A percentile compares a stretch with the other conserved stretches of the same genome.
These are phyloP conservation scores for Sceliomorpha sp. DNA, from an alignment of 2,888 invertebrate genomes.

Conservation along the genomic window DNA sequence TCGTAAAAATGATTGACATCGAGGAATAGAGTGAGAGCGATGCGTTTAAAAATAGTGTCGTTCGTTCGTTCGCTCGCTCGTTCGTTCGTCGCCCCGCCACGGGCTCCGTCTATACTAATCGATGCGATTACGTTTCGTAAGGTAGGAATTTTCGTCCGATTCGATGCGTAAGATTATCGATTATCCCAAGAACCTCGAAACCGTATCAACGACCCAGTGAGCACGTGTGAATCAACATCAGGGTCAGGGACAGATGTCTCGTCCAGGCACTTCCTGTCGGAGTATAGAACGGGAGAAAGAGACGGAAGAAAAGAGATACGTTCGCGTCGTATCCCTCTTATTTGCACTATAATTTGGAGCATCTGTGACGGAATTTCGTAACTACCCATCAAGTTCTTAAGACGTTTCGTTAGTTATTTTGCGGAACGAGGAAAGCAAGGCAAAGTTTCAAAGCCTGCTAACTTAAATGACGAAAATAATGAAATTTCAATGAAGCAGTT, in stretches of 20 bases:
- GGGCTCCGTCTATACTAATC: too few species aligned
- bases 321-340: constrained; percentile 38
- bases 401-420: constrained; percentile 21
- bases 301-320: constrained; percentile 44
- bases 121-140: constrained; percentile 34
- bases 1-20: too few species aligned
- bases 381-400: neutral
- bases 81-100: too few species aligned
- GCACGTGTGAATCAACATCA: constrained; percentile 54
- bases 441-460: too few species aligned
- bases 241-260: constrained; percentile 56
- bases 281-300: constrained; percentile 30
- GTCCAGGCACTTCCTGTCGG: constrained; percentile 47
- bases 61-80: too few species aligned
- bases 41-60: too few species aligned
- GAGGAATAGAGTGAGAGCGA: too few species aligned
- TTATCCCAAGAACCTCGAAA: constrained; percentile 41
- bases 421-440: too few species aligned
- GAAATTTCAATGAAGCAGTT: too few species aligned
- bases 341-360: constrained; percentile 35
- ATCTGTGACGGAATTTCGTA: constrained; percentile 45
- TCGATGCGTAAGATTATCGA: constrained; percentile 39
- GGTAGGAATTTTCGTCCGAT: constrained; percentile 29
- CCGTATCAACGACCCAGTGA: constrained; percentile 51
- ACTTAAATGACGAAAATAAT: too few species aligned